These are phyloP conservation scores for Invenusta paracnida DNA, from an alignment of 2,888 invertebrate species.

Conservation along the genomic window DNA sequence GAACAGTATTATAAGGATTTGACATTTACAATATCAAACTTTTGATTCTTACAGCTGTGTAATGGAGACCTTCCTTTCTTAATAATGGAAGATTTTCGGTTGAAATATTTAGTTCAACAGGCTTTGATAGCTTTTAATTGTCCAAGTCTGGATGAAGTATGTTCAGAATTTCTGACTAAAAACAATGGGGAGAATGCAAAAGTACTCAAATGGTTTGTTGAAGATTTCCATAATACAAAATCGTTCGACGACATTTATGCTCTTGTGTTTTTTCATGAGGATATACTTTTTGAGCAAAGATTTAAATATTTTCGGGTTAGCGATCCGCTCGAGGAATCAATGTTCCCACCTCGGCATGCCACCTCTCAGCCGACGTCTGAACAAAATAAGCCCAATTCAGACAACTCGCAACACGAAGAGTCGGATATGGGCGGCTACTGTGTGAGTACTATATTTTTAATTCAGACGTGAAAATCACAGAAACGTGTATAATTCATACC, in stretches of 20 bases:
- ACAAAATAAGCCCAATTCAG: too few species aligned
- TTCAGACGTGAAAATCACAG: too few species aligned
- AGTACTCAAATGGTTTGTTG: constrained; percentile 24
- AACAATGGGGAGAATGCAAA: not conserved
- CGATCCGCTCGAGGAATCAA: too few species aligned
- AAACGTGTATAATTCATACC: too few species aligned
- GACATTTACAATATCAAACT: too few species aligned
- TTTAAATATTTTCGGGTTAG: constrained; percentile 1
- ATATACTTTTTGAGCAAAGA: not conserved
- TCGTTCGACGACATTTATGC: constrained; percentile 14
- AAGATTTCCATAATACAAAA: not conserved
- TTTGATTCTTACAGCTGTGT: too few species aligned
- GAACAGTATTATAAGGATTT: too few species aligned
- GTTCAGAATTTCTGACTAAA: not conserved
- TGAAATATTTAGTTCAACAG: not conserved
- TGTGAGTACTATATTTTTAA: too few species aligned
- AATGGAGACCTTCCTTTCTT: too few species aligned
- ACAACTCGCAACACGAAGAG: too few species aligned
- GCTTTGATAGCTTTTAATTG: not conserved
- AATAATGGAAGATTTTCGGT: not conserved
- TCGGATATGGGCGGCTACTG: too few species aligned
- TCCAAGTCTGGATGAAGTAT: not conserved
- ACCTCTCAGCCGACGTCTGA: not conserved
- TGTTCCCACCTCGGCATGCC: too few species aligned
- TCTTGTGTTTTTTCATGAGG: constrained; percentile 24